A percentile compares a stretch with the other conserved stretches of the same genome.
Evolutionary conservation across 1,140 invertebrate genomes (phyloP).

Genomic region (Temnothorax curvispinosus): DNA sequence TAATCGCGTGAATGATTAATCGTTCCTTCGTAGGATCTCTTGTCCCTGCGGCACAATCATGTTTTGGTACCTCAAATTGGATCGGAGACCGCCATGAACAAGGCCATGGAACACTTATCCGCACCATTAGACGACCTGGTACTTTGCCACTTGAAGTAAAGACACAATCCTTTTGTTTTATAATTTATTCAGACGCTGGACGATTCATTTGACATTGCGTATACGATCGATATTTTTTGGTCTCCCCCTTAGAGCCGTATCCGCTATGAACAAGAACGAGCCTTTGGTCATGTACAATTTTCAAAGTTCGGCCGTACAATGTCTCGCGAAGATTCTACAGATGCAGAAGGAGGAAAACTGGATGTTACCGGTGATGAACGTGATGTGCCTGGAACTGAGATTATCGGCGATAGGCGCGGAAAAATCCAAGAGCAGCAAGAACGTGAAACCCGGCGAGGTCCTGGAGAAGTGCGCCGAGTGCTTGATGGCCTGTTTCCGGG

Average conservation of each 20-base stretch:
- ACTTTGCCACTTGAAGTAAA: conserved; percentile 91
- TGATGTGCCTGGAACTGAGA: conserved; percentile 88
- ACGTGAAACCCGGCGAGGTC: conserved; percentile 90
- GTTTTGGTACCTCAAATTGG: conserved; percentile 89
- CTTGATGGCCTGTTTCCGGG: conserved; percentile 97
- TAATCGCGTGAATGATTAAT: conserved; percentile 28
- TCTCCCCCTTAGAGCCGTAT: neutral
- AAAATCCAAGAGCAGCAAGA: conserved; percentile 83
- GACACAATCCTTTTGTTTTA: neutral
- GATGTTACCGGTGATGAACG: conserved; percentile 5
- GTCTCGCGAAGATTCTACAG: conserved; percentile 92
- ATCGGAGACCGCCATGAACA: conserved; percentile 89
- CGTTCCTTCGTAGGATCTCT: conserved; percentile 85
- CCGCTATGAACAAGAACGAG: conserved; percentile 85
- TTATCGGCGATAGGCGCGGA: conserved; percentile 83
- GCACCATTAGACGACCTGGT: conserved; percentile 93
- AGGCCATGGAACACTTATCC: conserved; percentile 90
- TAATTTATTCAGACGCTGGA: neutral
- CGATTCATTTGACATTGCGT: neutral
- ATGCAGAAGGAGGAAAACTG: conserved; percentile 19
- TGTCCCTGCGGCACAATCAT: conserved; percentile 93
- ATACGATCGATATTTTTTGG: neutral
- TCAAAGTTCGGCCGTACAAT: conserved; percentile 92
- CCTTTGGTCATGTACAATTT: conserved; percentile 92
- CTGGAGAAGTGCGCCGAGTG: conserved; percentile 97